Conservation (phyloP, 1,140 invertebrate species). For the Portunus trituberculatus region DNA sequence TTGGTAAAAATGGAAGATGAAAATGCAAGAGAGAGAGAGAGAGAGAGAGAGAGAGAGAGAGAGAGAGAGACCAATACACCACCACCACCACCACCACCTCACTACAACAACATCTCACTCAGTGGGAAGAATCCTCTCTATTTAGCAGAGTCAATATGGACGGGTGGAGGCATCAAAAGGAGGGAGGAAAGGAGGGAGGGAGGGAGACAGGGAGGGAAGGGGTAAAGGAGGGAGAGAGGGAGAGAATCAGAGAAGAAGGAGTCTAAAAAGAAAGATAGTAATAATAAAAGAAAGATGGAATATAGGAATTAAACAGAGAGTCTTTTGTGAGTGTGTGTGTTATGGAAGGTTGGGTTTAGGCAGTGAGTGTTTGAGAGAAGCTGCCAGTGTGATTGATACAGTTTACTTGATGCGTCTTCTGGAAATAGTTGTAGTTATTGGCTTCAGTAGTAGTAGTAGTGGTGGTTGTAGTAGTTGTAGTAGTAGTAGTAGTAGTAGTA, state of each 20-base stretch:
- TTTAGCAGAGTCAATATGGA: slow-evolving; percentile 64
- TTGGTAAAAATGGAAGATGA: not conserved
- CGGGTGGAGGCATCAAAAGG: slow-evolving; percentile 41
- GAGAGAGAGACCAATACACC: not conserved
- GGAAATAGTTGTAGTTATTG: no score
- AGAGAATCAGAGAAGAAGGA: not conserved
- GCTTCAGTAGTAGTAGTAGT: not conserved
- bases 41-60: slow-evolving; percentile 39
- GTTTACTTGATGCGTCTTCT: no score
- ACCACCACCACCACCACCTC: not conserved
- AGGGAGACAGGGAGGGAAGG: not conserved
- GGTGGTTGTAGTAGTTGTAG: not conserved
- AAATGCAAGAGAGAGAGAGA: slow-evolving; percentile 32
- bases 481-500: not conserved
- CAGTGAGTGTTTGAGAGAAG: no score
- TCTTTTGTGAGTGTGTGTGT: no score
- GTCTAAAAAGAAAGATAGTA: not conserved
- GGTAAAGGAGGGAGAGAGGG: not conserved
- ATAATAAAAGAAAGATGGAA: not conserved
- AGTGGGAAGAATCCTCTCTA: slow-evolving; percentile 48
- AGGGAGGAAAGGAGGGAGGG: not conserved
- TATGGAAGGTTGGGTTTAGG: no score
- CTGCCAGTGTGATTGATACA: no score
- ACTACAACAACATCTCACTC: not conserved
- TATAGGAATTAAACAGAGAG: not conserved